Base-by-base conservation (phyloP, 2,888 invertebrate genomes). In the Polydrusus cervinus region DNA sequence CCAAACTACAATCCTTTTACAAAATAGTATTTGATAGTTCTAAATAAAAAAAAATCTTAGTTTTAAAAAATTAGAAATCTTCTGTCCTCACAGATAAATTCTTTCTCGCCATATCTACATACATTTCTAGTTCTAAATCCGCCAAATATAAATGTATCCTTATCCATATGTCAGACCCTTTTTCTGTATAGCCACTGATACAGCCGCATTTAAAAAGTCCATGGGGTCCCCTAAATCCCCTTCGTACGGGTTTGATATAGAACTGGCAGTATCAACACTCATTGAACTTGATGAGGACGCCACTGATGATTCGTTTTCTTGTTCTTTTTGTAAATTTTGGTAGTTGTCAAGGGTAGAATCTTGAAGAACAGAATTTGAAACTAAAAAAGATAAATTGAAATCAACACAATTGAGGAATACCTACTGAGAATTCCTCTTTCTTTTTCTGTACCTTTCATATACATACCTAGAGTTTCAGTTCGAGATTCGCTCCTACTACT, bases 151-250 rank as follows among this genome's bases (percentile, higher is more conserved):
- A 34, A n/a, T n/a, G 20, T 5, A 43, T 13, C n/a, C n/a, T 16
- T 45, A 74, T 60, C 66, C 38, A 57, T 81, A 89, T 20, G 90
- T 91, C 47, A 93, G 87, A 34, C 93, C 93, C 86, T 93, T 93
- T 84, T 92, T 92, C 83, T 92, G 91, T 78, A 94, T 93, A 40
- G 93, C 93, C 81, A 91, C 92, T 53, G 91, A 89, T n/a, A 93
- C 92, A n/a, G 93, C 93, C 64, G 92, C 89, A 86, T 92, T 71
- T 79, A 93, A 86, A 82, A 93, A 92, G 82, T 93, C 92, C 84
- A 86, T 88, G 78, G 84, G 81, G 76, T 86, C 84, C 10, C 76
- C 79, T 57, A 79, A 65, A 40, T 78, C 79, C 3, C 70, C 76
- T 34, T 76, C 74, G 68, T 67, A 74, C 57, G 64, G 9, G 53